Base-by-base conservation (phyloP, 1,140 invertebrate genomes). In the Riptortus pedestris region DNA sequence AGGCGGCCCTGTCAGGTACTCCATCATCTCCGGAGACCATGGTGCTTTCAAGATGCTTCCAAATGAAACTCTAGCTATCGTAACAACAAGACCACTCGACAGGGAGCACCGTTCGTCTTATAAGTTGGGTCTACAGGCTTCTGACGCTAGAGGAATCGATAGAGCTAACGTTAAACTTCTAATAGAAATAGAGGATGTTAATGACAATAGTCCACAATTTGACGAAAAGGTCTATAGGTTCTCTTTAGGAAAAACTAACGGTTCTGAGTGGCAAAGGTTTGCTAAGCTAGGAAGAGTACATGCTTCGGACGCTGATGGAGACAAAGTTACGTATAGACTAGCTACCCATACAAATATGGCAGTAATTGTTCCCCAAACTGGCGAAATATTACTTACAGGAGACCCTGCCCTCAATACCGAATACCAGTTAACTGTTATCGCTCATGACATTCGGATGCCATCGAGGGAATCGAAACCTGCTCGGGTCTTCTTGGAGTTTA, bases 311-410 rank as follows among this genome's bases (percentile, higher is more conserved):
- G 87, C 83, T 0, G 92, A 95, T 72, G 90, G 88, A 5, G 91
- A 95, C 75, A 84, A 84, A 65, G 81, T 94, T 3, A 85, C 89
- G 12, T 96, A 93, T 73, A 84, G 85, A 62, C 74, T 93, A 16
- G 79, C 82, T n/a, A 82, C 84, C 1, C 84, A 86, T 1, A 90
- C 82, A 57, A 88, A 89, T 68, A 74, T 87, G 28, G 81, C 90
- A 11, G 87, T 93, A 9, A 85, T 95, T 64, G 88, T 94, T 0
- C 92, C 92, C 0, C 91, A 94, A 77, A 94, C 91, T 1, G 92
- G 92, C 0, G 88, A 93, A 72, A 74, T 96, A 0, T 81, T 94
- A 68, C 72, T 94, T 5, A 85, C 85, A 11, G 87, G 85, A 5
- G 86, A 90, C 66, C 85, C 86, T 0, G 84, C 85, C 0, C 75